Evolutionary conservation across 2,888 invertebrate genomes (phyloP).

Genomic region (Hartigia nigra): DNA sequence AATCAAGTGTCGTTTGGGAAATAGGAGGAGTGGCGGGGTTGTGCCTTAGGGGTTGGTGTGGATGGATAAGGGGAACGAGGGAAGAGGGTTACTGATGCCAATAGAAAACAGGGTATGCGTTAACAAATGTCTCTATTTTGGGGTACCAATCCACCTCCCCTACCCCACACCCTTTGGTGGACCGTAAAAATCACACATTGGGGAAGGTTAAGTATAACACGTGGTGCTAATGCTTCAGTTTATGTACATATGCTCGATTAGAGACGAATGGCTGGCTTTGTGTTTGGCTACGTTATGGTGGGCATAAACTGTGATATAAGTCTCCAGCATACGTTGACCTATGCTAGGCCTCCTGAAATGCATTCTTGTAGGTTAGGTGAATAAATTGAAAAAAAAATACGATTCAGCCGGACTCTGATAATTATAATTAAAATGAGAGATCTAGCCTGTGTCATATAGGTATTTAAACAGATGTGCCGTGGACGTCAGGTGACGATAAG

Average conservation of each 20-base stretch:
- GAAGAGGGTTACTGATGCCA: conserved; percentile 33
- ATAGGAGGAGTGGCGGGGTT: conserved; percentile 33
- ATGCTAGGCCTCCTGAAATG: too few species aligned
- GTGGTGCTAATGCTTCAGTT: conserved; percentile 20
- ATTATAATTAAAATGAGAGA: too few species aligned
- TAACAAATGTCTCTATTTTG: conserved; percentile 62
- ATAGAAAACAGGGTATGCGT: conserved; percentile 44
- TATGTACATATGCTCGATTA: neutral
- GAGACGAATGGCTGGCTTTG: conserved; percentile 9
- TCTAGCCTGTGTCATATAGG: too few species aligned
- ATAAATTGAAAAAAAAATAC: too few species aligned
- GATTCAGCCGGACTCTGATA: too few species aligned
- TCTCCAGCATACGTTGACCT: too few species aligned
- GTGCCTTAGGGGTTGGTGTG: conserved; percentile 17
- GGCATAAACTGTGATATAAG: too few species aligned
- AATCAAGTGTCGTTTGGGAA: conserved; percentile 49
- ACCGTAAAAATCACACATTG: conserved; percentile 50
- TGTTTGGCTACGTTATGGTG: neutral
- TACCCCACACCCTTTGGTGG: conserved; percentile 33
- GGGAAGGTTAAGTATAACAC: conserved; percentile 32
- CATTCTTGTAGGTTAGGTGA: too few species aligned
- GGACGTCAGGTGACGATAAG: too few species aligned
- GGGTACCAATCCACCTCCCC: conserved; percentile 26
- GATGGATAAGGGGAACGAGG: neutral
- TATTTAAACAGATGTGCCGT: too few species aligned